phyloP scores from a whole-genome alignment of 2,888 invertebrate species.

The Nezara viridula region DNA sequence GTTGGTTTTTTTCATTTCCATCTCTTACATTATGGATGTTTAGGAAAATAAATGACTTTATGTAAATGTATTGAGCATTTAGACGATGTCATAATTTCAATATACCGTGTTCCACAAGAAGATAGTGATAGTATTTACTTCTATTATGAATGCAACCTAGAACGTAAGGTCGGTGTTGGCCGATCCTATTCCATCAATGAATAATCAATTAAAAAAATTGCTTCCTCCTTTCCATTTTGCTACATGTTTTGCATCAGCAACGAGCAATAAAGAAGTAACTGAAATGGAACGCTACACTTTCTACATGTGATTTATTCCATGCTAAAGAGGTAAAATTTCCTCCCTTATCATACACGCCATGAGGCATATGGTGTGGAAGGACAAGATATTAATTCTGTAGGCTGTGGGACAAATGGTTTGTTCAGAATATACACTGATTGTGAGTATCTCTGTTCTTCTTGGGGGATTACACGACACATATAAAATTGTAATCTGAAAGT shows the following conservation, averaged over 20 bases:
- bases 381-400: background rate
- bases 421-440: background rate
- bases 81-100: no score
- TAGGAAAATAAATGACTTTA: no score
- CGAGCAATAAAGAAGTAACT: background rate
- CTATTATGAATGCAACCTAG: no score
- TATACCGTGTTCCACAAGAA: no score
- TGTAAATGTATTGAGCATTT: no score
- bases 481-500: background rate
- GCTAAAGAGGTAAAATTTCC: background rate
- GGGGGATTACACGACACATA: background rate
- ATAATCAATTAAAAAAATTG: background rate
- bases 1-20: no score
- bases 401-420: background rate
- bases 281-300: slow-evolving; percentile 3
- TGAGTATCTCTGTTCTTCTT: background rate
- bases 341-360: background rate
- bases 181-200: background rate
- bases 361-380: background rate
- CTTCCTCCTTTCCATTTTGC: background rate
- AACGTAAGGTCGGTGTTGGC: no score
- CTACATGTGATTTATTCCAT: background rate
- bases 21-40: no score
- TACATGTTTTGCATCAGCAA: background rate
- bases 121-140: no score